Conservation (phyloP, 2,113 vertebrate genomes). For the Eidolon helvum region DNA sequence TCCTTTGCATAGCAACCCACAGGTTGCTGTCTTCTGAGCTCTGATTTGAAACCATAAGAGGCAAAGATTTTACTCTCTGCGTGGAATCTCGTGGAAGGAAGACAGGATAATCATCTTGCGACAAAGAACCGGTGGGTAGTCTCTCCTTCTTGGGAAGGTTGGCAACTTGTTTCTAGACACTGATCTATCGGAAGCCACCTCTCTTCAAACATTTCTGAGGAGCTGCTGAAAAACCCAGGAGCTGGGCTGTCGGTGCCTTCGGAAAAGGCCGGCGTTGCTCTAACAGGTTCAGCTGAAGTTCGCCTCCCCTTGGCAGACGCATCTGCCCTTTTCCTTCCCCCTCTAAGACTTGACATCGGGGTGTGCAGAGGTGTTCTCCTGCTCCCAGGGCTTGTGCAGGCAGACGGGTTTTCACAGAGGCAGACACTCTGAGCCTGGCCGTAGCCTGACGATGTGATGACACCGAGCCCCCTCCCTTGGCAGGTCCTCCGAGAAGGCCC, state of each 20-base stretch:
- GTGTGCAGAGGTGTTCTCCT: not conserved
- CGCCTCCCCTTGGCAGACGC: not conserved
- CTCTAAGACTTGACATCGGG: not conserved
- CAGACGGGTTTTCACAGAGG: not conserved
- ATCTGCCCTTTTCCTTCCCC: not conserved
- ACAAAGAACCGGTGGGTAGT: not conserved
- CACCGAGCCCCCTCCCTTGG: not conserved
- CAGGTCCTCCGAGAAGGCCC: not conserved
- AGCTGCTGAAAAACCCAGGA: constrained; percentile 10
- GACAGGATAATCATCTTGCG: not conserved
- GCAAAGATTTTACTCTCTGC: not conserved
- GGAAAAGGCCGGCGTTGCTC: not conserved
- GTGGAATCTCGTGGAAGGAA: rapidly evolving
- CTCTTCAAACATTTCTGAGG: not conserved
- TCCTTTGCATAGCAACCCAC: not conserved
- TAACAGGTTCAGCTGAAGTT: not conserved
- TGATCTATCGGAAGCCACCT: not conserved
- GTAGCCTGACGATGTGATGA: not conserved
- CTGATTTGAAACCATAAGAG: not conserved
- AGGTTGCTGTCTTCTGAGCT: not conserved
- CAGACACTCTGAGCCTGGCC: not conserved
- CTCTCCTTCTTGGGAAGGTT: not conserved
- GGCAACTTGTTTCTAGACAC: not conserved
- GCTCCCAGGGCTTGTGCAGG: not conserved
- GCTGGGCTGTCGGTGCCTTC: not conserved